Evolutionary conservation across 2,888 invertebrate genomes (phyloP).

Genomic region (Acrobasis consociella): DNA sequence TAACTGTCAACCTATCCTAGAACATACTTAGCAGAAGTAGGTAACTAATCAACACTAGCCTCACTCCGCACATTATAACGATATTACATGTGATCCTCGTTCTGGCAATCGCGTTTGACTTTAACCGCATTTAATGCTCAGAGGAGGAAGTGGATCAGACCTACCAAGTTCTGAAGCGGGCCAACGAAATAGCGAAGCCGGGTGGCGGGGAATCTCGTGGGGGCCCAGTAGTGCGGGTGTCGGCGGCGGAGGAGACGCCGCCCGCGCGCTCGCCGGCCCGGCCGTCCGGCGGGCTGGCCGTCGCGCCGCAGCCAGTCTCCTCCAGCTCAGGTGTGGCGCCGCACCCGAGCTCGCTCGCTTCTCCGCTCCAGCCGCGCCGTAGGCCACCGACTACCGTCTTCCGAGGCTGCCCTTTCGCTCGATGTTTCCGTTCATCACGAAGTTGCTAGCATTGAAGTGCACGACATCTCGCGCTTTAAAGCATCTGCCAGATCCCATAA

Average conservation of each 20-base stretch:
- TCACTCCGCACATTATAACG: conserved; percentile 41
- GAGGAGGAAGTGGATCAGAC: conserved; percentile 93
- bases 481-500: not conserved
- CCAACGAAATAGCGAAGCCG: conserved; percentile 91
- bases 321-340: conserved; percentile 87
- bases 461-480: conserved; percentile 14
- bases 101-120: conserved; percentile 46
- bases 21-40: conserved; percentile 48
- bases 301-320: conserved; percentile 85
- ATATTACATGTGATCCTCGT: conserved; percentile 39
- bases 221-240: conserved; percentile 75
- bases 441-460: conserved; percentile 1
- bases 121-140: conserved; percentile 75
- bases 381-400: conserved; percentile 57
- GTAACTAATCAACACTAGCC: conserved; percentile 48
- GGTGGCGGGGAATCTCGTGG: conserved; percentile 79
- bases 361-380: conserved; percentile 69
- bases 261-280: conserved; percentile 75
- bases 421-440: conserved; percentile 10
- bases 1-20: conserved; percentile 44
- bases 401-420: conserved; percentile 27
- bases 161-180: conserved; percentile 97
- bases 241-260: conserved; percentile 66
- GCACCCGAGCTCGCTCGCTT: conserved; percentile 70
- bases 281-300: conserved; percentile 81